Percentiles rank a stretch among this genome's conserved stretches.
Conservation (phyloP, 2,797 vertebrate species). For the Anabas testudineus region DNA sequence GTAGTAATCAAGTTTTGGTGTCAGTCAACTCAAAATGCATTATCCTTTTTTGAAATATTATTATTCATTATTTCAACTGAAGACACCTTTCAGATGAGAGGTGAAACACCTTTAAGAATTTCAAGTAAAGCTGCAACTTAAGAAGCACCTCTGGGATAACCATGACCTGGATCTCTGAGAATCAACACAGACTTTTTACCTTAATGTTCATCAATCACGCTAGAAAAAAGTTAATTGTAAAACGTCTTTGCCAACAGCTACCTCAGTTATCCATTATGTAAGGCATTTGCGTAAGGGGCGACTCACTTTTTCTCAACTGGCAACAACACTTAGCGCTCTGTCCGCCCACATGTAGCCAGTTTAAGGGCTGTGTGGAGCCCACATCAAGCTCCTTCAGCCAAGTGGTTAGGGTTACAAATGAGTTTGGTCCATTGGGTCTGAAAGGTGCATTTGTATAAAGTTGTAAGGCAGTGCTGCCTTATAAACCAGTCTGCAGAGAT, state of each 20-base stretch:
- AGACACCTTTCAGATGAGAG: too few relatives aligned
- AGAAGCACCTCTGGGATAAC: too few relatives aligned
- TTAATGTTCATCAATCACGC: background rate
- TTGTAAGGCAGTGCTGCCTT: constrained; percentile 8
- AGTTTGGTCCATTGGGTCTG: constrained; percentile 16
- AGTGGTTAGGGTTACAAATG: constrained; percentile 28
- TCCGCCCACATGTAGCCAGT: constrained; percentile 47
- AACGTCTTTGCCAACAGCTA: constrained; percentile 42
- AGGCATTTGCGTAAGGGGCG: constrained; percentile 39
- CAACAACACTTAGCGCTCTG: constrained; percentile 41
- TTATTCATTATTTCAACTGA: too few relatives aligned
- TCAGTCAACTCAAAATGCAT: constrained; percentile 20
- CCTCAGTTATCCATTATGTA: constrained; percentile 38
- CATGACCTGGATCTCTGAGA: too few relatives aligned
- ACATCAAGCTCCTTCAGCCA: constrained; percentile 41
- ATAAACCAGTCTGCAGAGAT: background rate
- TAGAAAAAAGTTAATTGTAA: constrained; percentile 9
- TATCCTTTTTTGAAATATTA: background rate
- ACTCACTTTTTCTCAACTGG: constrained; percentile 49
- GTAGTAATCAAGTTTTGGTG: constrained; percentile 40
- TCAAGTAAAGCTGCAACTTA: too few relatives aligned
- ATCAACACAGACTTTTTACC: constrained; percentile 16
- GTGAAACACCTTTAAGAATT: too few relatives aligned
- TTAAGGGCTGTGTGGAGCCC: constrained; percentile 26
- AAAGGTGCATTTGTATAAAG: constrained; percentile 33